Evolutionary conservation across 2,888 invertebrate genomes (phyloP).

Genomic region (Drosophila antonietae): DNA sequence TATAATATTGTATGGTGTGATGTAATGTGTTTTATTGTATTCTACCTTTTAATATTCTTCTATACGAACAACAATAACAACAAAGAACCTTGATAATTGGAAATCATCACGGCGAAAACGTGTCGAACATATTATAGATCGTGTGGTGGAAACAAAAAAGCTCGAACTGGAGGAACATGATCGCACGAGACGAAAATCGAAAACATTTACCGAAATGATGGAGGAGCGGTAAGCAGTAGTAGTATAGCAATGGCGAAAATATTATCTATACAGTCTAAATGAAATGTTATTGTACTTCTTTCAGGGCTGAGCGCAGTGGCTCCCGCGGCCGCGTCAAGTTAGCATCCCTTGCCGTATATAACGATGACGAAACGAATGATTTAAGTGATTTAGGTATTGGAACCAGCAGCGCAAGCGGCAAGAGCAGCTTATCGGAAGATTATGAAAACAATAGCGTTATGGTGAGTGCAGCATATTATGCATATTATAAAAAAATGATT

Average conservation of each 20-base stretch:
- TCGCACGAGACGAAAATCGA: constrained; percentile 91
- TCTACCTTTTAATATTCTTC: constrained; percentile 70
- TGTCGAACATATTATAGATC: constrained; percentile 95
- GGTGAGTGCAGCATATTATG: constrained; percentile 84
- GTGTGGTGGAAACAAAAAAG: constrained; percentile 95
- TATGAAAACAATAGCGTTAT: constrained; percentile 88
- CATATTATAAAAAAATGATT: too few species aligned
- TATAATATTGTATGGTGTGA: background rate
- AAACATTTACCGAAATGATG: constrained; percentile 97
- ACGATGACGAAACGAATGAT: constrained; percentile 93
- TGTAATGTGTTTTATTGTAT: constrained; percentile 2
- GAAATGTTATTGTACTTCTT: background rate
- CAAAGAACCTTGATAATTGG: constrained; percentile 96
- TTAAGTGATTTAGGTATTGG: constrained; percentile 93
- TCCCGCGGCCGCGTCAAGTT: constrained; percentile 87
- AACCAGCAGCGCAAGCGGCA: constrained; percentile 87
- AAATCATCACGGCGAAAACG: constrained; percentile 96
- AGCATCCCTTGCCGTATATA: constrained; percentile 89
- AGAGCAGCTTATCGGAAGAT: constrained; percentile 88
- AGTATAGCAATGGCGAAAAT: constrained; percentile 7
- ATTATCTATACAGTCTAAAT: background rate
- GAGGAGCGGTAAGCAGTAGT: constrained; percentile 90
- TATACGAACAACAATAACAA: constrained; percentile 7
- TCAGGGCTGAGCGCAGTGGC: constrained; percentile 84
- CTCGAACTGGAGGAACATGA: constrained; percentile 91